Base-by-base conservation (phyloP, 2,888 invertebrate species). In the Unio pictorum region DNA sequence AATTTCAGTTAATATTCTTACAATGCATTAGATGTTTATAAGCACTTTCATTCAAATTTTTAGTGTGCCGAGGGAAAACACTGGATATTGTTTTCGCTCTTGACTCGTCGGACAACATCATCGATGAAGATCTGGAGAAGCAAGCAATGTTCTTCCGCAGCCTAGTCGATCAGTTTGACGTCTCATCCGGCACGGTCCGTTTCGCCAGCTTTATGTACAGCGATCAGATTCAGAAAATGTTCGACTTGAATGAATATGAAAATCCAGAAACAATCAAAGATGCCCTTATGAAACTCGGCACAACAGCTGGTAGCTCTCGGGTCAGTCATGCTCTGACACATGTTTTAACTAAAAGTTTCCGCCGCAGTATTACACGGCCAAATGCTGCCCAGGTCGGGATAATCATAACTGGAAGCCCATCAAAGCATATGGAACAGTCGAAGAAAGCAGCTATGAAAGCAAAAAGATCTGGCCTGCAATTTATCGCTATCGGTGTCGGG, bases 401-500 rank as follows among this genome's bases (percentile, higher is more conserved):
- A 23, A 69, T 87, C 1, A 70, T 87, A 18, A 84, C 86, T 0
- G 83, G 78, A 64, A 83, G 84, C 64, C 77, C 79, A n/a, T 74
- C 82, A 4, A 71, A 69, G 45, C 78, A 83, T 63, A 55, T 77
- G 23, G 79, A 77, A 61, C 73, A 68, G 18, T 78, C 81, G 3
- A 80, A 80, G 73, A 75, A 79, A 56, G 80, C 86, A 64, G 85
- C 86, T 0, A 69, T 72, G 17, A 78, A 76, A 69, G 82, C 85
- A 0, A 68, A 75, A 1, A 73, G 79, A 58, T 81, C 81, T 1
- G 87, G 85, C 26, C 80, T 88, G 23, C 71, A 81, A 18, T 73
- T 87, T 68, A 76, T 86, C 63, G 82, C 81, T 6, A 79, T 88
- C 6, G 86, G 84, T 8, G 80, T 84, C 20, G 86, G 84, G n/a